Evolutionary conservation across 2,113 vertebrate species (phyloP).

Genomic region (Apteryx owenii): DNA sequence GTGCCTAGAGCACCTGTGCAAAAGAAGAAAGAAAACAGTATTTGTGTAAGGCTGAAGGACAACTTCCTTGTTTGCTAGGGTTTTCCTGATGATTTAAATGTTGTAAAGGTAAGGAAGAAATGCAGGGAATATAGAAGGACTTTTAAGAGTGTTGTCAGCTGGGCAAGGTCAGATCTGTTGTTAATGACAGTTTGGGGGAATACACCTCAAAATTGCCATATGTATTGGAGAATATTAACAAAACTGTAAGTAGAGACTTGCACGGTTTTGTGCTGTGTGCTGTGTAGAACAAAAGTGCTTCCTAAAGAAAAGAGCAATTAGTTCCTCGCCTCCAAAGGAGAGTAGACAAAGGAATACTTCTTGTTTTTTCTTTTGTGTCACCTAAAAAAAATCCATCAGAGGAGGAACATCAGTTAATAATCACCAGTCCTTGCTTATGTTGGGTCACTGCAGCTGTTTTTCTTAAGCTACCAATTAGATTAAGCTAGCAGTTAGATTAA

Average conservation of each 20-base stretch:
- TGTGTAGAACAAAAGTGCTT: background rate
- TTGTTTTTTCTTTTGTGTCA: background rate
- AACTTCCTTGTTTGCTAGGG: constrained; percentile 37
- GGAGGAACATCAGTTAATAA: constrained; percentile 50
- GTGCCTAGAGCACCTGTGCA: background rate
- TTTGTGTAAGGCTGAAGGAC: constrained; percentile 31
- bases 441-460: background rate
- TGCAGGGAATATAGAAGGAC: background rate
- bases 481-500: background rate
- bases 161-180: background rate
- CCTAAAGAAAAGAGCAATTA: background rate
- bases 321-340: background rate
- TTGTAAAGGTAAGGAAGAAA: background rate
- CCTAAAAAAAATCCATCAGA: background rate
- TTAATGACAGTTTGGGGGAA: background rate
- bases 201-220: accelerated
- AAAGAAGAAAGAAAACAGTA: background rate
- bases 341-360: background rate
- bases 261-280: accelerated
- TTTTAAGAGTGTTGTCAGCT: background rate
- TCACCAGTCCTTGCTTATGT: background rate
- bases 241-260: background rate
- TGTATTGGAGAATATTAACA: background rate
- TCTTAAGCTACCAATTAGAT: background rate
- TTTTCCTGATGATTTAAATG: background rate